Evolutionary conservation across 2,888 invertebrate species (phyloP).

Genomic region (Apodemia mormo): DNA sequence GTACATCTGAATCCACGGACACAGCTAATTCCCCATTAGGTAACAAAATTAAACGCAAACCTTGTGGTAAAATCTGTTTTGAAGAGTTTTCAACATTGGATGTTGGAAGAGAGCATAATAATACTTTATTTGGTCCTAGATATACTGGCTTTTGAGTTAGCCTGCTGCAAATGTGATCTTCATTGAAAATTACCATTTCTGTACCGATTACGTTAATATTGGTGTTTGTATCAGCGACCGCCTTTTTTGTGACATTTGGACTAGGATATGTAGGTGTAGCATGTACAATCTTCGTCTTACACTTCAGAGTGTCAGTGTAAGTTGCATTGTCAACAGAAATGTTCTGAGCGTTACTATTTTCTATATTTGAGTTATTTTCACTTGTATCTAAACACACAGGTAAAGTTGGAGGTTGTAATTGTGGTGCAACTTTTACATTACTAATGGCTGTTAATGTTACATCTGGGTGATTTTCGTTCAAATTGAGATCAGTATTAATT

Average conservation of each 20-base stretch:
- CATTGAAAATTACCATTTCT: slow-evolving; percentile 1
- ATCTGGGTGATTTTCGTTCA: background rate
- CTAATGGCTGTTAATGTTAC: background rate
- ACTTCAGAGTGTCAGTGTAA: background rate
- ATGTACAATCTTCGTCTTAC: background rate
- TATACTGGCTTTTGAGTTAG: background rate
- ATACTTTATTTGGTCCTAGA: background rate
- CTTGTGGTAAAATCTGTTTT: background rate
- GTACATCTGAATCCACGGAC: background rate
- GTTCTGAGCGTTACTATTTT: background rate
- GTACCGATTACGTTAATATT: background rate
- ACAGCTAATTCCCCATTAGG: background rate
- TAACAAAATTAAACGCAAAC: background rate
- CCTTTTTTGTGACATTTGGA: background rate
- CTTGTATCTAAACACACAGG: background rate
- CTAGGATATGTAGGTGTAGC: background rate
- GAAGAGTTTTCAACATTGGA: background rate
- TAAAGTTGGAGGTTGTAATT: background rate
- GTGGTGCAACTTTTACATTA: background rate
- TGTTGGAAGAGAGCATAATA: slow-evolving; percentile 5
- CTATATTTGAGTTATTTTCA: background rate
- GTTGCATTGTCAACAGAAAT: background rate
- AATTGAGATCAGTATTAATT: background rate
- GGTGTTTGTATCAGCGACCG: background rate
- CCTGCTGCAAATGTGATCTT: background rate